These are phyloP conservation scores for Drosophila mayri DNA, from an alignment of 1,140 invertebrate genomes.

Conservation along the genomic window DNA sequence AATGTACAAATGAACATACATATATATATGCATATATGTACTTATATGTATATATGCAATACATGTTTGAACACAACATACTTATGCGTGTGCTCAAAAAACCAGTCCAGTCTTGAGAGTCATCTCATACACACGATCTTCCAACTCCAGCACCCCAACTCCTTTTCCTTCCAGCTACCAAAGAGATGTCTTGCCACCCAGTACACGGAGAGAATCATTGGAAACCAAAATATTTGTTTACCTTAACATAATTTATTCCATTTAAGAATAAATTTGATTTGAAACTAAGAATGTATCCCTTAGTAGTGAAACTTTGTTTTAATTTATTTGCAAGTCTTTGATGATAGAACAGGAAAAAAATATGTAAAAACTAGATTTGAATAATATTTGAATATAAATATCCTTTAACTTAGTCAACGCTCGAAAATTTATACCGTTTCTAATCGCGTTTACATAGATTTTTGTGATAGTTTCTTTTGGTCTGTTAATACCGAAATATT, in stretches of 20 bases:
- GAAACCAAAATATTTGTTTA: not conserved
- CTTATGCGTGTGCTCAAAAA: conserved; percentile 30
- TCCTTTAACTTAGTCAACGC: too few species aligned
- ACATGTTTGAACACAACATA: conserved; percentile 1
- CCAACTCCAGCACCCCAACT: conserved; percentile 11
- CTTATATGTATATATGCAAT: not conserved
- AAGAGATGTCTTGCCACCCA: conserved; percentile 21
- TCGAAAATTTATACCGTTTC: too few species aligned
- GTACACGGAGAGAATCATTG: not conserved
- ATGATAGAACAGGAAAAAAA: not conserved
- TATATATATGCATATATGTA: not conserved
- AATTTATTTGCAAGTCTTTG: not conserved
- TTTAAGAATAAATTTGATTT: not conserved
- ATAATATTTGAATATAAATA: too few species aligned
- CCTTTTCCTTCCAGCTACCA: conserved; percentile 27
- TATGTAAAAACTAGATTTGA: too few species aligned
- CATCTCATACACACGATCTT: conserved; percentile 42
- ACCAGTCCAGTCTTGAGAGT: conserved; percentile 42
- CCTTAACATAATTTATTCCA: not conserved
- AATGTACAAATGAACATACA: not conserved
- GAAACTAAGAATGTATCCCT: not conserved
- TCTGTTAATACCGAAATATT: not conserved
- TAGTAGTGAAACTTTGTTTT: not conserved
- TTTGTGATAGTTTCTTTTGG: not conserved
- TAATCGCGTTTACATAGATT: not conserved